Evolutionary conservation across 2,113 vertebrate species (phyloP).

Genomic region (Pygoscelis adeliae): DNA sequence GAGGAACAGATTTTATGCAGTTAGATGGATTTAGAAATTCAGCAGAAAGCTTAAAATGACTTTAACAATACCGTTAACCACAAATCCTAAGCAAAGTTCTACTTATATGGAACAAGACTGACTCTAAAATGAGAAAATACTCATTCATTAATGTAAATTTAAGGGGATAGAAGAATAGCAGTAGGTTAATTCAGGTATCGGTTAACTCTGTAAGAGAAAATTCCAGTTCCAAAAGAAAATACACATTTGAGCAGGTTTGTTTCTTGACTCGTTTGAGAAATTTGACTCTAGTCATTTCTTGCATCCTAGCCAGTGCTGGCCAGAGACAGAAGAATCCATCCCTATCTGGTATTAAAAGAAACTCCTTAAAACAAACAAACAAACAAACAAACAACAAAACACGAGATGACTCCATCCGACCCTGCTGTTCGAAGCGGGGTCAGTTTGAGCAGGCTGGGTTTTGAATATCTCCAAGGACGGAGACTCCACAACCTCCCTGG

Average conservation of each 20-base stretch:
- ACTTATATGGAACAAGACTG: too few species aligned
- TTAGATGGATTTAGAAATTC: not conserved
- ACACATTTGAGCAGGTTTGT: not conserved
- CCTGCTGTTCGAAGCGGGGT: rapidly evolving
- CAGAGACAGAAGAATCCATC: not conserved
- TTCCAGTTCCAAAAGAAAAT: not conserved
- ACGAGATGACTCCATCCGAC: not conserved
- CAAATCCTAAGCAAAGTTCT: not conserved
- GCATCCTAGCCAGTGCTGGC: not conserved
- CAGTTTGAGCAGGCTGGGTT: not conserved
- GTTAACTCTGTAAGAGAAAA: not conserved
- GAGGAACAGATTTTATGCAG: not conserved
- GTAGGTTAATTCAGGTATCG: too few species aligned
- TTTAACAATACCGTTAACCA: too few species aligned
- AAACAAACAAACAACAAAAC: too few species aligned
- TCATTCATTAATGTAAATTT: not conserved
- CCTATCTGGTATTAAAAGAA: not conserved
- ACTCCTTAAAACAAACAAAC: not conserved
- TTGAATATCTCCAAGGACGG: not conserved
- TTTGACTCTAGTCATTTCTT: not conserved
- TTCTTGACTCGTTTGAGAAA: not conserved
- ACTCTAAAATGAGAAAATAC: not conserved
- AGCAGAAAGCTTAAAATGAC: not conserved
- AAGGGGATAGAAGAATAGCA: not conserved
- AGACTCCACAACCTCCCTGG: not conserved